Evolutionary conservation across 2,797 vertebrate species (phyloP).

Genomic region (Notamacropus eugenii): DNA sequence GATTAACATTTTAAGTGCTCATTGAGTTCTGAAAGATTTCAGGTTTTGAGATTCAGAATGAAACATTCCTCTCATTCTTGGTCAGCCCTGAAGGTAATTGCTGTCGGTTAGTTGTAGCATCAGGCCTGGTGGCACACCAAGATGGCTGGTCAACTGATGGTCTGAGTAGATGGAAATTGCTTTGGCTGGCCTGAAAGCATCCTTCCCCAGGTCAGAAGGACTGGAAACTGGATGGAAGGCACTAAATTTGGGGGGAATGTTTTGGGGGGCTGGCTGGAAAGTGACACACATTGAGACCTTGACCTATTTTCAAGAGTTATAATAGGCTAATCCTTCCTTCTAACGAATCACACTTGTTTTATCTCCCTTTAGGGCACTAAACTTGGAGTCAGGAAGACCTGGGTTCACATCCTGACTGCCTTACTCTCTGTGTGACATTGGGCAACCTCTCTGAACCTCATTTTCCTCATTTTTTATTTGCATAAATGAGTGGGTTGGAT

Average conservation of each 20-base stretch:
- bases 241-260: background rate
- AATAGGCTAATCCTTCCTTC: background rate
- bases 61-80: background rate
- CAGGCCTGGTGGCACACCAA: background rate
- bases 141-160: background rate
- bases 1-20: background rate
- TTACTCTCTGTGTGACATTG: background rate
- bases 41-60: slow-evolving; percentile 18
- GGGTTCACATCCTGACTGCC: background rate
- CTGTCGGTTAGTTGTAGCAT: rapidly evolving
- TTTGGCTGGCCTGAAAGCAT: rapidly evolving
- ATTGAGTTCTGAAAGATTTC: background rate
- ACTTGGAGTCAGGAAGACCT: background rate
- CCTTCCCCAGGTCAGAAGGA: background rate
- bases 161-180: rapidly evolving
- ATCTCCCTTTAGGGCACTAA: background rate
- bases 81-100: background rate
- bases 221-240: background rate
- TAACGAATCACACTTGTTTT: background rate
- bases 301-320: background rate
- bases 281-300: background rate
- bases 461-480: background rate
- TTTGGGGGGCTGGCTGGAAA: background rate
- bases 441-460: background rate
- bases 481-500: background rate